Percentiles rank a stretch among this genome's conserved stretches.
Evolutionary conservation across 2,113 vertebrate genomes (phyloP).

Genomic region (Motacilla alba): DNA sequence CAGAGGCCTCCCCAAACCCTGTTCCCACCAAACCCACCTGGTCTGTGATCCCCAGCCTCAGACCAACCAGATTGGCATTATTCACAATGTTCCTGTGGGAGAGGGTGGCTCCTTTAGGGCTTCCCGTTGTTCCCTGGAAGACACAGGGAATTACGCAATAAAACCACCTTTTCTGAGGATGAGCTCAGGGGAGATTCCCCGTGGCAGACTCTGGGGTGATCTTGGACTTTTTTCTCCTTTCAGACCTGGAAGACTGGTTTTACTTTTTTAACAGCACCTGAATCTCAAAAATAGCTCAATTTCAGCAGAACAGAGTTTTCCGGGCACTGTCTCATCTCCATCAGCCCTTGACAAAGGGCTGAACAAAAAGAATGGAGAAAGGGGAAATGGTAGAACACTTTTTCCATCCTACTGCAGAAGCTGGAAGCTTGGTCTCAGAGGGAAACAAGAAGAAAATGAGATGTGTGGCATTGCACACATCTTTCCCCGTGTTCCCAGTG

Average conservation of each 20-base stretch:
- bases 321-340: background rate
- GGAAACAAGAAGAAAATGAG: background rate
- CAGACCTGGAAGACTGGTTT: background rate
- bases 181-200: background rate
- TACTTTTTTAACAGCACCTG: background rate
- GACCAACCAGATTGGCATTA: constrained; percentile 79
- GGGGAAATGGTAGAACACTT: background rate
- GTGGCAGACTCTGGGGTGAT: background rate
- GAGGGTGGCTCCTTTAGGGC: constrained; percentile 89
- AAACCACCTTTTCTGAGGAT: background rate
- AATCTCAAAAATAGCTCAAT: background rate
- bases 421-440: background rate
- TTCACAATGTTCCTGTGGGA: constrained; percentile 93
- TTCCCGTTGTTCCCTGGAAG: constrained; percentile 89
- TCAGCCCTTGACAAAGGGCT: background rate
- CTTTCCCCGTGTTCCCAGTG: fast-evolving
- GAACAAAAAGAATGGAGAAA: background rate
- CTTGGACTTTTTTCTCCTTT: background rate
- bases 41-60: constrained; percentile 68
- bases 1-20: background rate
- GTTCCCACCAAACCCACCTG: constrained; percentile 69
- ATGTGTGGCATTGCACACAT: background rate
- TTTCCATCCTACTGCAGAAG: background rate
- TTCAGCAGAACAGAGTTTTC: background rate
- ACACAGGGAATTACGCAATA: background rate